Evolutionary conservation across 2,888 invertebrate species (phyloP).

Genomic region (Syrista parreyssii): DNA sequence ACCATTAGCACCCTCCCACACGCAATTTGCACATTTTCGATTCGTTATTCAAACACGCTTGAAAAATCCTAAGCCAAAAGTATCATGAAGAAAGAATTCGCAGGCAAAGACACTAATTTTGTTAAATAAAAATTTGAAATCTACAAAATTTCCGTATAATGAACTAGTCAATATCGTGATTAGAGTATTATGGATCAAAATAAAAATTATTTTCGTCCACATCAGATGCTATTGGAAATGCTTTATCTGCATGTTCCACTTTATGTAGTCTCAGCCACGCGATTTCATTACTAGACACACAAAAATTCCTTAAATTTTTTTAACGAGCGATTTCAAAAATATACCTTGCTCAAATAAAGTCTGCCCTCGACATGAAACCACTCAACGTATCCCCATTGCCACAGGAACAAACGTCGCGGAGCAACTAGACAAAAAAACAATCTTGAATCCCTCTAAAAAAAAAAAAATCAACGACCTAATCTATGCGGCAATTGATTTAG

Average conservation of each 20-base stretch:
- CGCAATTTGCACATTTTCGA: neutral
- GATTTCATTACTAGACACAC: neutral
- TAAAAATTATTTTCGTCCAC: neutral
- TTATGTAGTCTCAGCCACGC: neutral
- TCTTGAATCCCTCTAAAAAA: slow-evolving; percentile 5
- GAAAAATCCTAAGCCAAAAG: neutral
- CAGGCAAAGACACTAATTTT: neutral
- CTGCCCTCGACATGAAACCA: neutral
- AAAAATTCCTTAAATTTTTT: neutral
- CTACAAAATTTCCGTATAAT: neutral
- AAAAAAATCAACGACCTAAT: slow-evolving; percentile 3
- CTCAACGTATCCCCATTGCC: no score
- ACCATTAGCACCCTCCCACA: neutral
- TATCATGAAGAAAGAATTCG: neutral
- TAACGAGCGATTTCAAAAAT: neutral
- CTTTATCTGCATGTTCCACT: neutral
- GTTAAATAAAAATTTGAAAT: neutral
- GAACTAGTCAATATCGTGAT: neutral
- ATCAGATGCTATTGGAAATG: neutral
- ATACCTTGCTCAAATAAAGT: neutral
- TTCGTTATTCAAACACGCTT: neutral
- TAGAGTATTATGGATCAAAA: neutral
- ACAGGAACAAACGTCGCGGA: no score
- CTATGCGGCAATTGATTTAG: slow-evolving; percentile 23
- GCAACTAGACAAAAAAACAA: neutral